Conservation (phyloP, 37 sponge, comb jelly and placozoan genomes). For the Aplysina aerophoba region DNA sequence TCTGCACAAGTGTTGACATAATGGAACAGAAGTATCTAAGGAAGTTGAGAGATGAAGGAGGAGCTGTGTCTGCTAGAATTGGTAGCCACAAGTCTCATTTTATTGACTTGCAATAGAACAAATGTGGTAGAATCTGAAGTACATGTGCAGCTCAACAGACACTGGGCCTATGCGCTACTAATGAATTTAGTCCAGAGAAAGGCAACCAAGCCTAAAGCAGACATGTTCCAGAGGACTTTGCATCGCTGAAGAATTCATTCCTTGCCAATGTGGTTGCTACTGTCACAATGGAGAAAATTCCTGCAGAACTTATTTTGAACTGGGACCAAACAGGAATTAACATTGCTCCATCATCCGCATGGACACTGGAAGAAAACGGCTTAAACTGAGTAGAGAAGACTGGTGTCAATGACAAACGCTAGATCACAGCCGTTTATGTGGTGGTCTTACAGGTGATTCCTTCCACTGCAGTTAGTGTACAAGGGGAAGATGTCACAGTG, state of each 20-base stretch:
- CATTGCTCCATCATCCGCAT: neutral
- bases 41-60: constrained; percentile 50
- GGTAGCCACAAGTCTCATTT: constrained; percentile 51
- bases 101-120: constrained; percentile 10
- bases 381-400: constrained; percentile 32
- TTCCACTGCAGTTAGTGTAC: constrained; percentile 40
- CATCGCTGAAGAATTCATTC: neutral
- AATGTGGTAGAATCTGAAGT: constrained; percentile 48
- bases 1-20: neutral
- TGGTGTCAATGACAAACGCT: constrained; percentile 32
- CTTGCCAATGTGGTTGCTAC: constrained; percentile 3
- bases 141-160: constrained; percentile 41
- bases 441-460: constrained; percentile 30
- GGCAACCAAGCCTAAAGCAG: constrained; percentile 50
- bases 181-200: constrained; percentile 63
- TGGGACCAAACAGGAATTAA: constrained; percentile 48
- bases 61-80: constrained; percentile 50
- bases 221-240: constrained; percentile 1
- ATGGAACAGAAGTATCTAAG: constrained; percentile 26
- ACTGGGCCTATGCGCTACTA: constrained; percentile 44
- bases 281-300: constrained; percentile 21
- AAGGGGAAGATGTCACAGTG: constrained; percentile 35
- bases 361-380: constrained; percentile 32
- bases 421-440: constrained; percentile 44
- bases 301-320: constrained; percentile 38